phyloP scores from a whole-genome alignment of 1,140 invertebrate species.

The Euura saliciscinereae region DNA sequence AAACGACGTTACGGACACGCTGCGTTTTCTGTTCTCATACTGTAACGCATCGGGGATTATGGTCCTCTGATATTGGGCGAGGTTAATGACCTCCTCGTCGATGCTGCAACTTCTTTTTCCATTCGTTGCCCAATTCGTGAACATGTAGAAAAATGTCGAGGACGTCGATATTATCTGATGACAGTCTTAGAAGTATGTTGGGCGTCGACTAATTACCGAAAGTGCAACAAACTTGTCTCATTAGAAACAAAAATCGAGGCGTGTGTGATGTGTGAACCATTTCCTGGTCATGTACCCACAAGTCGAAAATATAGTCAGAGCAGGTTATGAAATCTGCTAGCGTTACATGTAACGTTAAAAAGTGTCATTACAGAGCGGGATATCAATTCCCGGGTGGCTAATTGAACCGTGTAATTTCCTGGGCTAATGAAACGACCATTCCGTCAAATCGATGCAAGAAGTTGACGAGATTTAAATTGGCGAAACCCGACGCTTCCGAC shows the following conservation, averaged over 20 bases:
- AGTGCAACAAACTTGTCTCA: not conserved
- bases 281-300: too few relatives aligned
- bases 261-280: too few relatives aligned
- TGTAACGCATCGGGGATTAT: not conserved
- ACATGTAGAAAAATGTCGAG: not conserved
- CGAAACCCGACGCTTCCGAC: not conserved
- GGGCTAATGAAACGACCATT: too few relatives aligned
- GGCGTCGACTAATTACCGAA: not conserved
- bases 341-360: too few relatives aligned
- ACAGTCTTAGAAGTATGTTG: not conserved
- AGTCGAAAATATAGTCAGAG: too few relatives aligned
- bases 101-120: not conserved
- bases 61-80: not conserved
- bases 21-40: too few relatives aligned
- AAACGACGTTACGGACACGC: not conserved
- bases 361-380: too few relatives aligned
- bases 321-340: too few relatives aligned
- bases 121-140: not conserved
- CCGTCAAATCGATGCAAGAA: not conserved
- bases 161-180: not conserved
- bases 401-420: too few relatives aligned
- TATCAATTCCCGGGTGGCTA: too few relatives aligned
- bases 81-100: not conserved
- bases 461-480: slow-evolving; percentile 2
- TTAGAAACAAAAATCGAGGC: too few relatives aligned